Conservation (phyloP, 1,140 invertebrate genomes). For the Hyles vespertilio region DNA sequence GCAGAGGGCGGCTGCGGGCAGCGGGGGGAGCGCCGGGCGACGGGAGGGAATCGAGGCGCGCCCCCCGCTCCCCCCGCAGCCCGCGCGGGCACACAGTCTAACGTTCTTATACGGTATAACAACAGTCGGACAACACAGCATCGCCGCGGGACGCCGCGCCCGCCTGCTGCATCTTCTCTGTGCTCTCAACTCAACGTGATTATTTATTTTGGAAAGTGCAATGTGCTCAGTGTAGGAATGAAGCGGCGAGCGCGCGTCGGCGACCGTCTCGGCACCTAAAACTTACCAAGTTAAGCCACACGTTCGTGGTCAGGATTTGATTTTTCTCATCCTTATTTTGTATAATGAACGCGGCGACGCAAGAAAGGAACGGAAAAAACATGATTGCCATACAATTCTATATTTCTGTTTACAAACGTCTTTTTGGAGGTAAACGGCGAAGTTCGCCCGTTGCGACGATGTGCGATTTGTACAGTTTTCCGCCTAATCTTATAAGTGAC, state of each 20-base stretch:
- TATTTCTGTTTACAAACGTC: too few species aligned
- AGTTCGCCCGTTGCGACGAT: too few species aligned
- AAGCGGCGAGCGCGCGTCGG: conserved; percentile 49
- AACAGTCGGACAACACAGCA: conserved; percentile 48
- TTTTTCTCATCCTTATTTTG: conserved; percentile 85
- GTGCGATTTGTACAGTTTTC: too few species aligned
- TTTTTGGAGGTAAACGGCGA: too few species aligned
- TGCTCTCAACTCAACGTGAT: conserved; percentile 6
- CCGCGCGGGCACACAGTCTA: conserved; percentile 1
- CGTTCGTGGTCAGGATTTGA: conserved; percentile 97
- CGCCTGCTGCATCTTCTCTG: conserved; percentile 48
- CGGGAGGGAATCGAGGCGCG: conserved; percentile 42
- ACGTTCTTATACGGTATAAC: conserved; percentile 1
- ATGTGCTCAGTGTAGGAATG: conserved; percentile 17
- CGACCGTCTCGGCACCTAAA: conserved; percentile 77
- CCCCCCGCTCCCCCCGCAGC: conserved; percentile 1
- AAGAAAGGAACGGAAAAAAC: conserved; percentile 70
- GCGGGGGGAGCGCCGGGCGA: conserved; percentile 43
- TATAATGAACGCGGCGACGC: conserved; percentile 64
- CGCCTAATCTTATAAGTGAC: too few species aligned
- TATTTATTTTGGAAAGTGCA: conserved; percentile 2
- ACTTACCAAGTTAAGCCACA: conserved; percentile 98
- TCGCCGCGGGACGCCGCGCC: conserved; percentile 56
- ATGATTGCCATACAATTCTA: conserved; percentile 45
- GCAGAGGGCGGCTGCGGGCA: conserved; percentile 36